A percentile compares a stretch with the other conserved stretches of the same genome.
Conservation (phyloP, 2,113 vertebrate species). For the Trichechus manatus region DNA sequence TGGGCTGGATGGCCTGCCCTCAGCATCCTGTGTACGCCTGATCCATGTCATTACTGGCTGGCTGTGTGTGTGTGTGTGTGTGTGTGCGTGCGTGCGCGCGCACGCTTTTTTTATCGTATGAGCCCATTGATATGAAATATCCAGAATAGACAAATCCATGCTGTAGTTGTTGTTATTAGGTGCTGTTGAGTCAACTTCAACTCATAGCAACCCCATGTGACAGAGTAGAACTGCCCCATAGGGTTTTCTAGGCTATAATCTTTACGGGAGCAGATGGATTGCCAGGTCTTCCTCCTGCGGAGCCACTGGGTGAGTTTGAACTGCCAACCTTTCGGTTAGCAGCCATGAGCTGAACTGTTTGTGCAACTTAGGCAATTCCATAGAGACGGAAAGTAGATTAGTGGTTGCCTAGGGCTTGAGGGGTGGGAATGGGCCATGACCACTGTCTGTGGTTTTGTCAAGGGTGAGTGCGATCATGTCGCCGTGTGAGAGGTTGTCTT, state of each 20-base stretch:
- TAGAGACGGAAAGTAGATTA: neutral
- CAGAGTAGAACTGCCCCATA: neutral
- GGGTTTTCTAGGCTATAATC: neutral
- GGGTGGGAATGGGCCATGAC: neutral
- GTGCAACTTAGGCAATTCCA: neutral
- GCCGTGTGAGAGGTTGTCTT: neutral
- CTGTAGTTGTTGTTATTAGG: neutral
- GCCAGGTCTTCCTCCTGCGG: neutral
- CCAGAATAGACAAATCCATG: neutral
- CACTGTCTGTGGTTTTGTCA: neutral
- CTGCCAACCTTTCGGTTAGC: neutral
- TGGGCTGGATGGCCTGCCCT: neutral
- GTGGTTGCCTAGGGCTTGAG: neutral
- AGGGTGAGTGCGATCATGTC: neutral
- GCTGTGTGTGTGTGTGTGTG: neutral
- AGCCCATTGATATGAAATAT: too few relatives aligned
- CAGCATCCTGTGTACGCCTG: neutral
- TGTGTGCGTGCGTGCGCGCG: too few relatives aligned
- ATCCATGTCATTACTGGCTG: neutral
- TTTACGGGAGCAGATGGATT: neutral
- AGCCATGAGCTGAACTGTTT: neutral
- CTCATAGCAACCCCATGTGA: neutral
- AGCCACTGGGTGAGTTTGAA: neutral
- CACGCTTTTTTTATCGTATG: too few relatives aligned
- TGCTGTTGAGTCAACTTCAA: neutral